Conservation (phyloP, 2,797 vertebrate species). For the Anas acuta region DNA sequence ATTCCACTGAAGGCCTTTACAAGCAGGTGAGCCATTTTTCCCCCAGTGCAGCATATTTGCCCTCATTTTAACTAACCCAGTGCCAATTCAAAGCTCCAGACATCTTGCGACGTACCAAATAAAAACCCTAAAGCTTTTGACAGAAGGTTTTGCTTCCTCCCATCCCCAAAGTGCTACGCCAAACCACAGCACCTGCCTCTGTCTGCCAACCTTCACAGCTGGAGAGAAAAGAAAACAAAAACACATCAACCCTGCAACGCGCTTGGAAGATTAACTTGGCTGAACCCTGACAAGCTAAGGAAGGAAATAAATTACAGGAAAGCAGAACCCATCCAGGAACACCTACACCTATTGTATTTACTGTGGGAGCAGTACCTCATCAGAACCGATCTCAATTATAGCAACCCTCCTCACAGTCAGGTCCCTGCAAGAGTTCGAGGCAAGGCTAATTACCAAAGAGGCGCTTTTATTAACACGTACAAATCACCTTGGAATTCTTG, state of each 20-base stretch:
- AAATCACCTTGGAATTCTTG: not conserved
- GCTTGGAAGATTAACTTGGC: not conserved
- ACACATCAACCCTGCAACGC: accelerated
- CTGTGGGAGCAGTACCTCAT: not conserved
- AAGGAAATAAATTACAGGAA: not conserved
- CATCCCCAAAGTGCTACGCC: not conserved
- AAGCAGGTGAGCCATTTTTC: accelerated
- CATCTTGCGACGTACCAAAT: not conserved
- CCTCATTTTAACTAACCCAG: not conserved
- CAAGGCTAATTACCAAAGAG: not conserved
- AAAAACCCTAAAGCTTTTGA: not conserved
- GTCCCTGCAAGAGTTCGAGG: not conserved
- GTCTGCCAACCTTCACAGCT: not conserved
- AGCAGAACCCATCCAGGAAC: not conserved
- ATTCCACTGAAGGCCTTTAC: not conserved
- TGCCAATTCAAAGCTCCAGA: not conserved
- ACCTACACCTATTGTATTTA: not conserved
- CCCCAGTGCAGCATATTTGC: accelerated
- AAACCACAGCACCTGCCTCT: not conserved
- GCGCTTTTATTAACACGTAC: not conserved
- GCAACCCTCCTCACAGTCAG: not conserved
- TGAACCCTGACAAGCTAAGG: not conserved
- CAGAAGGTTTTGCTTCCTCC: not conserved
- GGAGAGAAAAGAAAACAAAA: not conserved
- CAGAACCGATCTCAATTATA: not conserved